Conservation (phyloP, 1,140 invertebrate species). For the Hycleus phaleratus region DNA sequence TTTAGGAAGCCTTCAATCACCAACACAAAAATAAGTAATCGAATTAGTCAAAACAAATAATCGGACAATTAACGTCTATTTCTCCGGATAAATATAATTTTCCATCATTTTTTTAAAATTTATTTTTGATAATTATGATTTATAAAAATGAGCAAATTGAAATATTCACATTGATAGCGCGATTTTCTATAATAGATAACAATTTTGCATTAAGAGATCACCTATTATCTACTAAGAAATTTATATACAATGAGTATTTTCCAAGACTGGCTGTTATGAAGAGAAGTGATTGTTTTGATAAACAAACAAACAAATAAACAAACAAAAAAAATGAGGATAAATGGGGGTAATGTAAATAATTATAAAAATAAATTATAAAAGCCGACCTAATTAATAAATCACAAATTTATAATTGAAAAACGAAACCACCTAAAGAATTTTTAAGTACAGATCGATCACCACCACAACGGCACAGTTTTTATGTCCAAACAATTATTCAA, state of each 20-base stretch:
- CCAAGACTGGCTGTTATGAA: conserved; percentile 33
- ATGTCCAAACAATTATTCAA: conserved; percentile 28
- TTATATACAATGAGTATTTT: conserved; percentile 38
- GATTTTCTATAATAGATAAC: conserved; percentile 25
- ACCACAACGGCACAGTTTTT: conserved; percentile 37
- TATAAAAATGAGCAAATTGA: conserved; percentile 33
- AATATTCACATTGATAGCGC: conserved; percentile 28
- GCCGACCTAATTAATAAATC: conserved; percentile 8
- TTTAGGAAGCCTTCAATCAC: conserved; percentile 1
- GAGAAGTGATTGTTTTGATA: not conserved
- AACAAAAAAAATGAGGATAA: conserved; percentile 14
- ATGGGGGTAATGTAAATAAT: too few relatives aligned
- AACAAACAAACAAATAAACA: not conserved
- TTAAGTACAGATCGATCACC: conserved; percentile 34
- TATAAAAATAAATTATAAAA: conserved; percentile 27
- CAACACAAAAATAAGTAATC: not conserved
- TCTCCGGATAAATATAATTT: not conserved
- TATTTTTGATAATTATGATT: conserved; percentile 2
- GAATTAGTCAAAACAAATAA: conserved; percentile 2
- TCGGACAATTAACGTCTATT: conserved; percentile 4
- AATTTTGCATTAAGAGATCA: conserved; percentile 29
- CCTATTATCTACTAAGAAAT: conserved; percentile 20
- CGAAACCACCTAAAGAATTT: conserved; percentile 22
- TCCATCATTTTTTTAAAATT: not conserved
- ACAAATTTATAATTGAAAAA: conserved; percentile 31